Evolutionary conservation across 2,113 vertebrate genomes (phyloP).

Genomic region (Herpailurus yagouaroundi): DNA sequence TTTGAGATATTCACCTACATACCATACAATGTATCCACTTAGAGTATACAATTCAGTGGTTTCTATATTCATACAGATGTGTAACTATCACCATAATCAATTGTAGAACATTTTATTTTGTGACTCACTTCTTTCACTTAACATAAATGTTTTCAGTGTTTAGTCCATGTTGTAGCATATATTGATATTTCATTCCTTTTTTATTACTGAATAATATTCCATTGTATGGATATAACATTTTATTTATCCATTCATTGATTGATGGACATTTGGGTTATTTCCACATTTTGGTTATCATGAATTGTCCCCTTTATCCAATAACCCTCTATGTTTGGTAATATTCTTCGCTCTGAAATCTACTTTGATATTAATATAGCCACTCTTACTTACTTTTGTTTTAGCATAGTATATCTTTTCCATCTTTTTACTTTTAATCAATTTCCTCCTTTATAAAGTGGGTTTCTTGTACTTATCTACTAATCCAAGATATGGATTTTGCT

Average conservation of each 20-base stretch:
- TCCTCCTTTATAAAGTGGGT: not conserved
- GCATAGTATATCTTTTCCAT: not conserved
- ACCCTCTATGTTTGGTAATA: not conserved
- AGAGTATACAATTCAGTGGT: not conserved
- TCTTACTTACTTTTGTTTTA: not conserved
- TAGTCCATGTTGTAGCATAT: not conserved
- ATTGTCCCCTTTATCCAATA: not conserved
- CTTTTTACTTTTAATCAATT: not conserved
- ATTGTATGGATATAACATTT: not conserved
- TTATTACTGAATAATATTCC: not conserved
- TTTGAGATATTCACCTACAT: not conserved
- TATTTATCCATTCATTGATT: not conserved
- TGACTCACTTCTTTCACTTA: not conserved
- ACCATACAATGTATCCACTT: no score
- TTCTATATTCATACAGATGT: not conserved
- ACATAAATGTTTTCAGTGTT: not conserved
- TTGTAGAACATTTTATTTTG: not conserved
- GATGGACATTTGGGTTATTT: not conserved
- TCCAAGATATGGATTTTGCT: not conserved
- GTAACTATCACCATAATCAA: not conserved
- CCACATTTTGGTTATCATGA: not conserved
- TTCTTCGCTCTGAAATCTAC: not conserved
- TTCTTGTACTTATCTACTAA: not conserved
- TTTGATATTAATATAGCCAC: not conserved
- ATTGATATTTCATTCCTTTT: not conserved